Percentiles rank a stretch among this genome's conserved stretches.
These are phyloP conservation scores for Platysteira castanea DNA, from an alignment of 2,113 vertebrate species.

Conservation along the genomic window DNA sequence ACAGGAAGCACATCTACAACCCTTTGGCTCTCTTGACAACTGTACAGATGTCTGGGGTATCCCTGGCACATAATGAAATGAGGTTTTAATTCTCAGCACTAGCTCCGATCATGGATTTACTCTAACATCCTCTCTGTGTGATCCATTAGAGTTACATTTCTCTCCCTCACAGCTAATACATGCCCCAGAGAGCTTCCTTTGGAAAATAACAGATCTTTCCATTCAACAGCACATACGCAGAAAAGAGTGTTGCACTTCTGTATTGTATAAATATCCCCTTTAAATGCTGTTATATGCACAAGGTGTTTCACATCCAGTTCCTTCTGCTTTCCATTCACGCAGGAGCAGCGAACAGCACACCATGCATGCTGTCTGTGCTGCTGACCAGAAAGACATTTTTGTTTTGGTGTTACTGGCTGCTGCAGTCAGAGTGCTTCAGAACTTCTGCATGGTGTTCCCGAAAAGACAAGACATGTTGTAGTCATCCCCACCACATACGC, in stretches of 20 bases:
- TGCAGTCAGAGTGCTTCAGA: not conserved
- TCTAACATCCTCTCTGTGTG: not conserved
- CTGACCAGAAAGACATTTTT: not conserved
- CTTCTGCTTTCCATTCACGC: not conserved
- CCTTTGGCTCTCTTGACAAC: not conserved
- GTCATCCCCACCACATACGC: rapidly evolving
- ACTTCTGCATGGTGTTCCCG: not conserved
- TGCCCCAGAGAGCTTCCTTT: not conserved
- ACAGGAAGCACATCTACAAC: not conserved
- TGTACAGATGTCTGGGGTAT: not conserved
- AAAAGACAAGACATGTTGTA: not conserved
- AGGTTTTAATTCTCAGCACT: not conserved
- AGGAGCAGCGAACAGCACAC: not conserved
- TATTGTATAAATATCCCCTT: not conserved
- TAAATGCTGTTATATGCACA: not conserved
- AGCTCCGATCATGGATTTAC: rapidly evolving
- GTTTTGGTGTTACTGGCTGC: not conserved
- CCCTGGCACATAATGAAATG: not conserved
- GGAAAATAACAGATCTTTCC: not conserved
- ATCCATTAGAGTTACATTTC: not conserved
- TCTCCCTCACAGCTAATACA: not conserved
- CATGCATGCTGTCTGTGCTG: not conserved
- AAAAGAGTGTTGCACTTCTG: not conserved
- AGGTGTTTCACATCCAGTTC: not conserved
- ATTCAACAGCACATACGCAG: not conserved